These are phyloP conservation scores for Procavia capensis DNA, from an alignment of 2,113 vertebrate genomes.

Conservation along the genomic window DNA sequence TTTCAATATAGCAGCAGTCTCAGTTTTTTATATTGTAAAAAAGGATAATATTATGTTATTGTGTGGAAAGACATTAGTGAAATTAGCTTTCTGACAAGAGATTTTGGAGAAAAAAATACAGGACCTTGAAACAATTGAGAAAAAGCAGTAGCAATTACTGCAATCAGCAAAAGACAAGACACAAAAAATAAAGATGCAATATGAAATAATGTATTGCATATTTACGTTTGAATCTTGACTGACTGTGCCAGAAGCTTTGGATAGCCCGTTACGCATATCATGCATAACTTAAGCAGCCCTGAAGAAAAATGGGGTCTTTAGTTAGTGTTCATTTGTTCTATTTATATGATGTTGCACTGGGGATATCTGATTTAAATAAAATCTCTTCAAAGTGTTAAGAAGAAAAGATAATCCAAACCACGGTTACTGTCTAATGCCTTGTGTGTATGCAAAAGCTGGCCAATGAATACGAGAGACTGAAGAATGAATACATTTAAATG, in stretches of 20 bases:
- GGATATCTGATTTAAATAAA: too few species aligned
- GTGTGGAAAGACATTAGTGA: conserved; percentile 57
- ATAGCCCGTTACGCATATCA: conserved; percentile 8
- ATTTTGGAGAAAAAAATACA: conserved; percentile 23
- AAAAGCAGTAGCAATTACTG: background rate
- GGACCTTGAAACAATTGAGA: conserved; percentile 55
- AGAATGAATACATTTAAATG: too few species aligned
- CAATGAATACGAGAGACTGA: too few species aligned
- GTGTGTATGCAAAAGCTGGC: too few species aligned
- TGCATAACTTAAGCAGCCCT: background rate
- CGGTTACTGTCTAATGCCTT: too few species aligned
- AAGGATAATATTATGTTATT: conserved; percentile 40
- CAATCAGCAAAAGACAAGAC: background rate
- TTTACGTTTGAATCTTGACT: background rate
- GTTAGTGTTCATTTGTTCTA: background rate
- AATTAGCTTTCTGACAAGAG: conserved; percentile 59
- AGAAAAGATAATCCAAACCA: too few species aligned
- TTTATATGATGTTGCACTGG: too few species aligned
- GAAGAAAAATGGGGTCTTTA: background rate
- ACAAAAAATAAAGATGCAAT: conserved; percentile 10
- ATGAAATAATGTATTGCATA: background rate
- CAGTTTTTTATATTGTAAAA: conserved; percentile 48
- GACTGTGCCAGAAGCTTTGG: background rate
- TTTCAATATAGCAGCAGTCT: conserved; percentile 64
- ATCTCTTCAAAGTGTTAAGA: too few species aligned